Evolutionary conservation across 1,140 invertebrate species (phyloP).

Genomic region (Andricus grossulariae): DNA sequence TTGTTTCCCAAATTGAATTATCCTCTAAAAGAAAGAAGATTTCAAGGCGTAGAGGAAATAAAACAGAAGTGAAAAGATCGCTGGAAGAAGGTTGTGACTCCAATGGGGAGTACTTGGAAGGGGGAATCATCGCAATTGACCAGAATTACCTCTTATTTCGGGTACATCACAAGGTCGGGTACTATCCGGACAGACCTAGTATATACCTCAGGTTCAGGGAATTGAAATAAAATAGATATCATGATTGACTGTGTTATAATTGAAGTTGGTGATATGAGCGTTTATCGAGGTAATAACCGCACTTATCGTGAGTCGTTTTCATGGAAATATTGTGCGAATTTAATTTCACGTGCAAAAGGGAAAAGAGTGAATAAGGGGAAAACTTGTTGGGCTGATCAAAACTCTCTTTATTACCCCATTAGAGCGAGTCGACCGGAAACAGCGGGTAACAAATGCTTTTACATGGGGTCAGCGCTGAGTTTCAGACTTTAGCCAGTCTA

Average conservation of each 20-base stretch:
- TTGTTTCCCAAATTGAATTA: too few relatives aligned
- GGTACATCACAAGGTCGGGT: too few relatives aligned
- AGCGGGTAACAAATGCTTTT: conserved; percentile 29
- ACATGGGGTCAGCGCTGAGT: conserved; percentile 24
- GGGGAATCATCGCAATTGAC: too few relatives aligned
- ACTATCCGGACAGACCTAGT: too few relatives aligned
- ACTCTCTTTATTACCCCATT: conserved; percentile 23
- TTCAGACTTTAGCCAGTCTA: conserved; percentile 25
- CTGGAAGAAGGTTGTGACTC: too few relatives aligned
- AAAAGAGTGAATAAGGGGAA: conserved; percentile 8
- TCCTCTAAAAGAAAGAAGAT: too few relatives aligned
- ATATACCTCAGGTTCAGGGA: too few relatives aligned
- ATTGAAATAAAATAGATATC: too few relatives aligned
- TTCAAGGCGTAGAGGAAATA: too few relatives aligned
- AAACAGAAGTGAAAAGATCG: too few relatives aligned
- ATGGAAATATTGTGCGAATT: conserved; percentile 4
- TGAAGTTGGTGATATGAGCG: neutral
- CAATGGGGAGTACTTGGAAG: too few relatives aligned
- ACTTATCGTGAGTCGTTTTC: neutral
- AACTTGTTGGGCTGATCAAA: conserved; percentile 25
- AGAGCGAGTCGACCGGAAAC: conserved; percentile 19
- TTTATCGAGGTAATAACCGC: neutral
- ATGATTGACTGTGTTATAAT: neutral
- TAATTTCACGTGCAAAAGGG: neutral
- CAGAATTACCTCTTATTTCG: too few relatives aligned